A percentile compares a stretch with the other conserved stretches of the same genome.
These are phyloP conservation scores for Paradoxurus hermaphroditus DNA, from an alignment of 2,113 vertebrate species.

Conservation along the genomic window DNA sequence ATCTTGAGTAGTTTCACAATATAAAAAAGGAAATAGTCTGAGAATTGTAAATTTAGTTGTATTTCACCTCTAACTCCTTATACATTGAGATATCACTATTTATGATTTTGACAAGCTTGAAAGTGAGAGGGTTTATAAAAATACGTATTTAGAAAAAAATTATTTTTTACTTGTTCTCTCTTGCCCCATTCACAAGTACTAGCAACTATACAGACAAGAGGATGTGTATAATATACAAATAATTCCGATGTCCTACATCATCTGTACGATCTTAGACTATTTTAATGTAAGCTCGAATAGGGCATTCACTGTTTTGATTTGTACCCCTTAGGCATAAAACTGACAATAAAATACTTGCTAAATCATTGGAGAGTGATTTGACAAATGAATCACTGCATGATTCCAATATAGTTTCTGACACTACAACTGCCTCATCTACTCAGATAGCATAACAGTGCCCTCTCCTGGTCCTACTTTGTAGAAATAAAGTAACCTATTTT, in stretches of 20 bases:
- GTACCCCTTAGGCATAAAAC: background rate
- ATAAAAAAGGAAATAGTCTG: background rate
- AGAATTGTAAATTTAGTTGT: background rate
- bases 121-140: background rate
- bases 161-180: constrained; percentile 27
- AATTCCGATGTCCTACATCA: background rate
- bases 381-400: background rate
- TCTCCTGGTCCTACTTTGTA: constrained; percentile 56
- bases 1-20: background rate
- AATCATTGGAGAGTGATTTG: background rate
- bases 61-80: background rate
- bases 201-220: background rate
- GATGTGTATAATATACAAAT: background rate
- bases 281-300: background rate
- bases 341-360: constrained; percentile 27
- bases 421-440: background rate
- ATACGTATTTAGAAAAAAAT: background rate
- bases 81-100: background rate
- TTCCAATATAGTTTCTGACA: background rate
- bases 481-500: background rate
- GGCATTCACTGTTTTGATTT: background rate
- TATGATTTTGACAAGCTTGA: background rate
- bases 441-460: constrained; percentile 38
- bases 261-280: background rate
- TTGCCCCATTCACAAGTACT: background rate